Evolutionary conservation across 2,113 vertebrate species (phyloP).

Genomic region (Pluvialis apricaria): DNA sequence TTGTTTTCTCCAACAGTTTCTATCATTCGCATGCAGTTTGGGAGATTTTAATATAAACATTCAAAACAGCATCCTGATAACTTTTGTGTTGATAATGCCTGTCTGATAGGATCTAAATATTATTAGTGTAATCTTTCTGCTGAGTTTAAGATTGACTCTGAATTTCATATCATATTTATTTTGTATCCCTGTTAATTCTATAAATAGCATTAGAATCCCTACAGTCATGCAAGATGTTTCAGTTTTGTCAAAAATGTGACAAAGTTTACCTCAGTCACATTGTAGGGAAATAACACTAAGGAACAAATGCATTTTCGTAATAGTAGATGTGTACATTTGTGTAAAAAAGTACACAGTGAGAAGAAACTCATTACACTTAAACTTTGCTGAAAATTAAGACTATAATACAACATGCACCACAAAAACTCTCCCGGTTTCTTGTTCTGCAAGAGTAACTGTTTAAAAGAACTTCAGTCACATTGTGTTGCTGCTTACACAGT

Average conservation of each 20-base stretch:
- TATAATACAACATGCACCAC: neutral
- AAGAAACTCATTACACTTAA: neutral
- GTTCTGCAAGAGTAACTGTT: neutral
- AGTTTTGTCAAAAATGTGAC: neutral
- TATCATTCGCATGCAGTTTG: neutral
- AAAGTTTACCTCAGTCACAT: neutral
- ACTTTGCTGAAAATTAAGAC: neutral
- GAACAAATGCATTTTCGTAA: neutral
- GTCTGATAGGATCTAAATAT: neutral
- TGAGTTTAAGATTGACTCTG: neutral
- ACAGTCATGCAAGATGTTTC: neutral
- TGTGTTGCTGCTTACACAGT: neutral
- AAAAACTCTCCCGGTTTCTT: neutral
- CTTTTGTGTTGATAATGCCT: neutral
- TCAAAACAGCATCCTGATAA: neutral
- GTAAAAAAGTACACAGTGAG: neutral
- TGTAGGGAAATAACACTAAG: neutral
- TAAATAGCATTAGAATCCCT: neutral
- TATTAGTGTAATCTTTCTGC: neutral
- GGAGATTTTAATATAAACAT: neutral
- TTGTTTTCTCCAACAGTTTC: neutral
- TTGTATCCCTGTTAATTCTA: neutral
- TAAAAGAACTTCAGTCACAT: neutral
- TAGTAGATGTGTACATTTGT: neutral
- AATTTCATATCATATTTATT: neutral